Evolutionary conservation across 2,797 vertebrate genomes (phyloP).

Genomic region (Galagoides demidoff): DNA sequence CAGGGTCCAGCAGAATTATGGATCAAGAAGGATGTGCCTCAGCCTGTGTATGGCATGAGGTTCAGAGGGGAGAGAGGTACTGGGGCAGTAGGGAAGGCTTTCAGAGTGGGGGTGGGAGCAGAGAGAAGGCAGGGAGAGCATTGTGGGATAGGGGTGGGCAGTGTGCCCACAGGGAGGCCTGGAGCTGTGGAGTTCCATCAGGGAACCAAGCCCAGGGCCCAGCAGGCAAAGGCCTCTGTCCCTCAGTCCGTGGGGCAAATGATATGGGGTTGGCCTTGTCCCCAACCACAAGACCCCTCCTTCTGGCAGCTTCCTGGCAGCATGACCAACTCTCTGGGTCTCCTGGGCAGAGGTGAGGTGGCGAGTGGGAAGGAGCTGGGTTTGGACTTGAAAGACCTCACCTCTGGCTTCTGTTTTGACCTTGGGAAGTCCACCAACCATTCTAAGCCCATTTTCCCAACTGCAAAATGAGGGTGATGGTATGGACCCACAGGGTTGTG

Average conservation of each 20-base stretch:
- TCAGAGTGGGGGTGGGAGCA: too few relatives aligned
- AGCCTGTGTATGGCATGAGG: neutral
- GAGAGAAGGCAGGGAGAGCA: neutral
- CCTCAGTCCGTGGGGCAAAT: neutral
- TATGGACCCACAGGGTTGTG: neutral
- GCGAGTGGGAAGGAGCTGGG: neutral
- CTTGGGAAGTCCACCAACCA: neutral
- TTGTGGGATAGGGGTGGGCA: neutral
- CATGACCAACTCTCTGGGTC: neutral
- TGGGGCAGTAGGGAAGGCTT: neutral
- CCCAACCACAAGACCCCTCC: neutral
- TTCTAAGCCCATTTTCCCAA: neutral
- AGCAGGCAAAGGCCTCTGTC: neutral
- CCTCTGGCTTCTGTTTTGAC: neutral
- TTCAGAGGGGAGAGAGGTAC: neutral
- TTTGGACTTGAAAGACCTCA: neutral
- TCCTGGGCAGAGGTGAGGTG: neutral
- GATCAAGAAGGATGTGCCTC: neutral
- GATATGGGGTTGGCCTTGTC: rapidly evolving
- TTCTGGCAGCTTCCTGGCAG: neutral
- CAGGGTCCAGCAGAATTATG: neutral
- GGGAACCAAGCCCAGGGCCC: neutral
- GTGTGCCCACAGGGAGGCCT: neutral
- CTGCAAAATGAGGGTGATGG: neutral
- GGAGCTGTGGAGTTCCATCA: neutral